Base-by-base conservation (phyloP, 2,797 vertebrate genomes). In the Callimico goeldii region DNA sequence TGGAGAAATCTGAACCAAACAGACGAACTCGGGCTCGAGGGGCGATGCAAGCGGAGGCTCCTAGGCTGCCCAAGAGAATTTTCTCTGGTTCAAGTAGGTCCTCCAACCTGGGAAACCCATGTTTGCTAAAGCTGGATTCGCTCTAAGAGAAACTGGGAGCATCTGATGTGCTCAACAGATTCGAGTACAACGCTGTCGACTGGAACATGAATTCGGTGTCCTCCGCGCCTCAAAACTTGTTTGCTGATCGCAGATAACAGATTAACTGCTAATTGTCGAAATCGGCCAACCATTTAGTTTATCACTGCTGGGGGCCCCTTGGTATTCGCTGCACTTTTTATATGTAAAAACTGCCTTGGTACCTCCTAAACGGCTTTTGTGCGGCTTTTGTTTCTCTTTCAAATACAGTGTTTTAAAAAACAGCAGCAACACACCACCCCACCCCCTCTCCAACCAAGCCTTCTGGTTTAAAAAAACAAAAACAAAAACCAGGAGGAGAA, bases 201-300 rank as follows among this genome's bases (percentile, higher is more conserved):
- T 61, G 67, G 50, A 96, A 92, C 70, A 61, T 77, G 90, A 97
- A 97, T 97, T 94, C 36, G 22, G 80, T 75, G 88, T 93, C 95
- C 81, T 94, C 39, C 0, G 39, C 95, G 87, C 89, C 87, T 95
- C 90, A 91, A 95, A 96, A 96, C 95, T 94, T 97, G 97, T 98
- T 98, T 96, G 97, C 97, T 52, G 96, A 97, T 97, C 82, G 82
- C 84, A 96, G 97, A 98, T 94, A 72, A 98, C 95, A 97, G 97
- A 98, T 97, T 98, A 98, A 98, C 97, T 95, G 97, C 95, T 98
- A 98, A 98, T 98, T 97, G 98, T 88, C 55, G 26, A 96, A 97
- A 95, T 94, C 75, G 19, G 82, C 96, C 97, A 95, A 96, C 90
- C 97, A 96, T 98, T 98, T 97, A 97, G 97, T 97, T 97, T 96